Percentiles rank a stretch among this genome's conserved stretches.
Evolutionary conservation across 1,140 invertebrate genomes (phyloP).

Genomic region (Micrasema longulum): DNA sequence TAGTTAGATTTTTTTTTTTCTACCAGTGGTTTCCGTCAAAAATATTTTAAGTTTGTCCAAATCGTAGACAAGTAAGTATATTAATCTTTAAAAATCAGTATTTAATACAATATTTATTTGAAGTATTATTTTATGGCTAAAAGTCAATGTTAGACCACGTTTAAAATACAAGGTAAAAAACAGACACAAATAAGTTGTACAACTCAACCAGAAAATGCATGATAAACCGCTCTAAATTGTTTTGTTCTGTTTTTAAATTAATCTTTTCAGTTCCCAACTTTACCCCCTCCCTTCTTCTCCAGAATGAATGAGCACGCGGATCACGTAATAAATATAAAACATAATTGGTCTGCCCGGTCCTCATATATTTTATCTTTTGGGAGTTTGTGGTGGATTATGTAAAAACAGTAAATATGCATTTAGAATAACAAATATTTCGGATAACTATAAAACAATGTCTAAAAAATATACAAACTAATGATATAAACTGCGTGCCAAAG

Average conservation of each 20-base stretch:
- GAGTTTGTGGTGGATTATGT: neutral
- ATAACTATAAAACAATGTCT: neutral
- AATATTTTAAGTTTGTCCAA: no score
- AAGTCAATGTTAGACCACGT: no score
- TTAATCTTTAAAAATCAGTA: no score
- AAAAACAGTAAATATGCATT: neutral
- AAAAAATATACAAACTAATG: neutral
- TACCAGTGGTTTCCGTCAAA: no score
- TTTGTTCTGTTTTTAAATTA: conserved; percentile 32
- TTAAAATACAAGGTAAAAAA: no score
- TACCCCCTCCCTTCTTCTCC: neutral
- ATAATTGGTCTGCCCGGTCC: conserved; percentile 8
- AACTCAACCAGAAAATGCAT: neutral
- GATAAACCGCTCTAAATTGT: conserved; percentile 5
- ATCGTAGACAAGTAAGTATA: no score
- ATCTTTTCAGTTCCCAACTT: conserved; percentile 1
- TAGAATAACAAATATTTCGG: neutral
- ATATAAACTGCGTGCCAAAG: neutral
- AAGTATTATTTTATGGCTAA: no score
- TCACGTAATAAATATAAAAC: conserved; percentile 37
- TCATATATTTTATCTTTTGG: neutral
- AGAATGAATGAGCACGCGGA: conserved; percentile 13
- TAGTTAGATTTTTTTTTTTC: no score
- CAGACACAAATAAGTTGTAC: no score
- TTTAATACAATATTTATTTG: no score